These are phyloP conservation scores for Azorinus chamasolen DNA, from an alignment of 2,888 invertebrate species.

Conservation along the genomic window DNA sequence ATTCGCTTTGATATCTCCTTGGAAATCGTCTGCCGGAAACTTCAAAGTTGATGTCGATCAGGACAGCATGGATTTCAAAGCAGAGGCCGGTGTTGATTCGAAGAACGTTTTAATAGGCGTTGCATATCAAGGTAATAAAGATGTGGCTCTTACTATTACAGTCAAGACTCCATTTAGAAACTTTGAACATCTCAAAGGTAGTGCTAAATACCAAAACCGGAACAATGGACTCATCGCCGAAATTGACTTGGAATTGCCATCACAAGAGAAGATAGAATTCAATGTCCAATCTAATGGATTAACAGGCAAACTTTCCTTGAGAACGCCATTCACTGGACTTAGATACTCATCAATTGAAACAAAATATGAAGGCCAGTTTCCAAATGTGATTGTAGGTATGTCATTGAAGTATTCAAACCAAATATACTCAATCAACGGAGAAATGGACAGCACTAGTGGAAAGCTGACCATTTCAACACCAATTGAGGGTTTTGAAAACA, in stretches of 20 bases:
- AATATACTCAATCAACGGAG: constrained; percentile 16
- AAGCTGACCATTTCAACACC: constrained; percentile 32
- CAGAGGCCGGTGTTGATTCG: too few species aligned
- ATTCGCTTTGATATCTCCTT: too few species aligned
- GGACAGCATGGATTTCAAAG: background rate
- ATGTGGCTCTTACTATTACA: constrained; percentile 12
- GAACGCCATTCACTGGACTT: constrained; percentile 28
- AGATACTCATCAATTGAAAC: constrained; percentile 20
- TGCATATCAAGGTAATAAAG: background rate
- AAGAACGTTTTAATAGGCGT: background rate
- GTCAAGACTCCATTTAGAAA: constrained; percentile 66
- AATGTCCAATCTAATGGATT: background rate
- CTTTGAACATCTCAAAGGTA: background rate
- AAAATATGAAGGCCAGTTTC: constrained; percentile 15
- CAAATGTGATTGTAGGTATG: constrained; percentile 21
- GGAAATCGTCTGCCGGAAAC: constrained; percentile 3
- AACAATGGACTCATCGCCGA: too few species aligned
- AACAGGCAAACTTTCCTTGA: constrained; percentile 12
- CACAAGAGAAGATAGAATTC: too few species aligned
- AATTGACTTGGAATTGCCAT: too few species aligned
- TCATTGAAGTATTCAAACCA: constrained; percentile 13
- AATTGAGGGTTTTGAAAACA: constrained; percentile 37
- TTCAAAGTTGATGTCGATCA: background rate
- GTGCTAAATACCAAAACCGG: constrained; percentile 1
- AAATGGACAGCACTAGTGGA: background rate